Evolutionary conservation across 2,797 vertebrate genomes (phyloP).

Genomic region (Smutsia temminckii): DNA sequence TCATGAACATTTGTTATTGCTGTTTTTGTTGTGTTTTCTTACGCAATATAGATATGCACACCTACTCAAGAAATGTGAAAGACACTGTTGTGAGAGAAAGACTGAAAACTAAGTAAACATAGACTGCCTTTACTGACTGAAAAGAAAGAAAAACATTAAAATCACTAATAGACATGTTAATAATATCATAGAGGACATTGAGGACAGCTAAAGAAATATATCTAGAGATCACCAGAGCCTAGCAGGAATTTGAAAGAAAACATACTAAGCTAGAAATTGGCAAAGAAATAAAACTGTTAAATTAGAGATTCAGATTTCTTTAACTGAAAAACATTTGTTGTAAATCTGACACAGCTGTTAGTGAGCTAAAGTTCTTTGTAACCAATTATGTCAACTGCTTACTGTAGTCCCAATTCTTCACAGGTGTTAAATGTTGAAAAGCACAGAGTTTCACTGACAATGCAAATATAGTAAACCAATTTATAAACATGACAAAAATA

Average conservation of each 20-base stretch:
- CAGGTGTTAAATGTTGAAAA: constrained; percentile 60
- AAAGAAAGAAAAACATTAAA: not conserved
- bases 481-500: constrained; percentile 70
- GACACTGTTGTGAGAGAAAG: not conserved
- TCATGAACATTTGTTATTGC: not conserved
- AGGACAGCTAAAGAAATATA: not conserved
- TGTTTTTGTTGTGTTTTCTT: not conserved
- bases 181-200: not conserved
- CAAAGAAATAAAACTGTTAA: not conserved
- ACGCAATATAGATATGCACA: not conserved
- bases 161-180: not conserved
- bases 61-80: not conserved
- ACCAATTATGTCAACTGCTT: not conserved
- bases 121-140: not conserved
- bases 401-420: constrained; percentile 33
- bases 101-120: not conserved
- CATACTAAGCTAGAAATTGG: not conserved
- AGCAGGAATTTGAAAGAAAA: not conserved
- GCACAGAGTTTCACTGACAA: constrained; percentile 62
- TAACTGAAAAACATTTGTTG: not conserved
- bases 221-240: not conserved
- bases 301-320: constrained; percentile 17
- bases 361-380: constrained; percentile 9
- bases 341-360: not conserved
- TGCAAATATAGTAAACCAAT: constrained; percentile 59